Conservation (phyloP, 2,797 vertebrate species). For the Sebastes hubbsi region DNA sequence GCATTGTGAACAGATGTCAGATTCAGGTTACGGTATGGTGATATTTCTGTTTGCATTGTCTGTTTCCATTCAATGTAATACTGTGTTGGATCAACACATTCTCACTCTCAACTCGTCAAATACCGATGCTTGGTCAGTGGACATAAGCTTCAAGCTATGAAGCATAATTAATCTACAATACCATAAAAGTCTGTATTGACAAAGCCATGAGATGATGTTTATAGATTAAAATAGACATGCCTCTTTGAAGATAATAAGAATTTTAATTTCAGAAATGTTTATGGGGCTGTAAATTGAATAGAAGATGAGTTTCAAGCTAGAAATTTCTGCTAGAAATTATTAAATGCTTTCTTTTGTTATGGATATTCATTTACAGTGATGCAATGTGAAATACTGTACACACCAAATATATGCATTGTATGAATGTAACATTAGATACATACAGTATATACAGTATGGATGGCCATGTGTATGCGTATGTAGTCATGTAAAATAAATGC, state of each 20-base stretch:
- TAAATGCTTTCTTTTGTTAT: neutral
- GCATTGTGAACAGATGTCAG: neutral
- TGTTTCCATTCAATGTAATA: neutral
- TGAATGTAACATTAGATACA: neutral
- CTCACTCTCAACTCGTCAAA: too few relatives aligned
- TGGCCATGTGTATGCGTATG: neutral
- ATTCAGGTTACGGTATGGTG: neutral
- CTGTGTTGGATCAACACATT: too few relatives aligned
- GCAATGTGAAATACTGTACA: neutral
- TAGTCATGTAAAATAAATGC: neutral
- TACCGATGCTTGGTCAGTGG: too few relatives aligned
- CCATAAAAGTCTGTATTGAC: neutral
- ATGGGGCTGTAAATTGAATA: neutral
- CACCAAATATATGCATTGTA: neutral
- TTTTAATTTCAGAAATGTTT: neutral
- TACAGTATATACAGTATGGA: neutral
- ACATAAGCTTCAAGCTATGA: too few relatives aligned
- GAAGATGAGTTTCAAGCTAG: neutral
- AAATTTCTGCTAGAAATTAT: neutral
- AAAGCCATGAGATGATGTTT: neutral
- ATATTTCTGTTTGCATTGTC: neutral
- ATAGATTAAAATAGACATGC: neutral
- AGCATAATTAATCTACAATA: neutral
- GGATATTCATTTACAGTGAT: neutral
- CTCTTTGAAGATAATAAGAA: neutral